These are phyloP conservation scores for Grallaria varia DNA, from an alignment of 2,113 vertebrate genomes.

Conservation along the genomic window DNA sequence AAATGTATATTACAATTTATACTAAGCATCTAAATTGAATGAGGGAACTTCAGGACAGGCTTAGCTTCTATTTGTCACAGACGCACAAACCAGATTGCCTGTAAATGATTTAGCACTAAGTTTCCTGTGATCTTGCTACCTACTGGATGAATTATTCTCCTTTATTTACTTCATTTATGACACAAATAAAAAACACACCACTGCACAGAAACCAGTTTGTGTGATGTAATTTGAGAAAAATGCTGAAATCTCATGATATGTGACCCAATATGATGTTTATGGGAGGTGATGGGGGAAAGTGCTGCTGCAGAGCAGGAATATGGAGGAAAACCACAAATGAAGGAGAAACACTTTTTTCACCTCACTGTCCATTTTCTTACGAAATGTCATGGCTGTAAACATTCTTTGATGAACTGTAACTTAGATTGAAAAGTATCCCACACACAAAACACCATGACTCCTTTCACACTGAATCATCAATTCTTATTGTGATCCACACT, in stretches of 20 bases:
- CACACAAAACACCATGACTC: neutral
- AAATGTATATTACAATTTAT: constrained; percentile 15
- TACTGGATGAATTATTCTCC: neutral
- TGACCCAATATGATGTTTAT: neutral
- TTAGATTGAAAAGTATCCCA: neutral
- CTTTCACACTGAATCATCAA: neutral
- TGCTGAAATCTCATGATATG: neutral
- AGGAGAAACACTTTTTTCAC: neutral
- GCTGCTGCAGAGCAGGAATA: neutral
- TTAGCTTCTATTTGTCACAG: constrained; percentile 20
- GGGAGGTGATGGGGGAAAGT: neutral
- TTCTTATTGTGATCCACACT: neutral
- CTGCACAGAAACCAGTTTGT: neutral
- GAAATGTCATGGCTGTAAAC: neutral
- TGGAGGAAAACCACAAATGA: neutral
- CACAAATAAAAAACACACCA: neutral
- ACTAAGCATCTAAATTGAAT: constrained; percentile 3
- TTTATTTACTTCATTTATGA: neutral
- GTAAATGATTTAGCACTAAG: constrained; percentile 7
- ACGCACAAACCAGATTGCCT: constrained; percentile 21
- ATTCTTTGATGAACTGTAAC: neutral
- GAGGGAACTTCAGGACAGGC: constrained; percentile 3
- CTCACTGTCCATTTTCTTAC: neutral
- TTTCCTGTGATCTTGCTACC: neutral
- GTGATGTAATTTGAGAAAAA: neutral